Base-by-base conservation (phyloP, 2,113 vertebrate species). In the Proterorhinus semilunaris region DNA sequence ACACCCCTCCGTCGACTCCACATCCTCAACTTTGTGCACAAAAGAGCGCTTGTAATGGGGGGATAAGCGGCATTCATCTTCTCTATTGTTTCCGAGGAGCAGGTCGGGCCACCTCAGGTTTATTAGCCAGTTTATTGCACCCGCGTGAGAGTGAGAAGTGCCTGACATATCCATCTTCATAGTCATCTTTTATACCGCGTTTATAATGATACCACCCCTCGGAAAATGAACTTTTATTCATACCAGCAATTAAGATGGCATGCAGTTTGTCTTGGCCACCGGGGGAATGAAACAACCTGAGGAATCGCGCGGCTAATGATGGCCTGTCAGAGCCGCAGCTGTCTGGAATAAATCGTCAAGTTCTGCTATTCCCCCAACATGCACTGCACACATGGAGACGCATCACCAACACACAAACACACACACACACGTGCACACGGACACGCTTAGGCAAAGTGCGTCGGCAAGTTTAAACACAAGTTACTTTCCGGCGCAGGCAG, bases 261-360 rank as follows among this genome's bases (percentile, higher is more conserved):
- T 68, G 86, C 89, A 89, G 87, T 93, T 92, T 93, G 89, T 93
- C 88, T 89, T 68, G 74, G 90, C 90, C 92, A 86, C 86, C 53
- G 52, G 93, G 53, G 88, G 92, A 93, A 82, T 81, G 79, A 84
- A 88, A 81, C 87, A 89, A 92, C 91, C 90, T 91, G 85, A 92
- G 90, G 91, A 92, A 93, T 91, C 83, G 70, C 82, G 86, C 78
- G 68, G 80, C 90, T 94, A 93, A 94, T 94, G 91, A 93, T 91
- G 90, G 87, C 85, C 92, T 93, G 92, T 94, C 93, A 94, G 84
- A 84, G 75, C 84, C 90, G 91, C 92, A 94, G 92, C 92, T 94
- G 93, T 93, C 92, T 92, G 88, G 89, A 91, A 94, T 92, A 91
- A 92, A 92, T 94, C 81, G 86, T 91, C 82, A 86, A 76, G 81